These are phyloP conservation scores for Cyphomyrus discorhynchus DNA, from an alignment of 2,113 vertebrate genomes.

Conservation along the genomic window DNA sequence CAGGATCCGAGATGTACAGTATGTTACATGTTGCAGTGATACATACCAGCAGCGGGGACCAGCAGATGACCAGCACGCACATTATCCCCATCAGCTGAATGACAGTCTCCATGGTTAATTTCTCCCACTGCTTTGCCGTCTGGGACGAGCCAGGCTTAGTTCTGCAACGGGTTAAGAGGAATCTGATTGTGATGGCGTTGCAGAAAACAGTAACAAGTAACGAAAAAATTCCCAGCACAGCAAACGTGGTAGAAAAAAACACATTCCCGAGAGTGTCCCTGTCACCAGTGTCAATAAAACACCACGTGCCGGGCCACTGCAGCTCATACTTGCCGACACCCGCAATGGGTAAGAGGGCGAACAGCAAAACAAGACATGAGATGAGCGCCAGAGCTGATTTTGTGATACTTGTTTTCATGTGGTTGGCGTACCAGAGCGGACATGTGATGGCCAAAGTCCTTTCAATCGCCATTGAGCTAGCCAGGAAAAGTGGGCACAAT, in stretches of 20 bases:
- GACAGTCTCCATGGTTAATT: constrained; percentile 84
- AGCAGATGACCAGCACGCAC: constrained; percentile 86
- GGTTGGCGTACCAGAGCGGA: constrained; percentile 86
- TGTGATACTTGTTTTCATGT: constrained; percentile 77
- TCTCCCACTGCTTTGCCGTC: constrained; percentile 77
- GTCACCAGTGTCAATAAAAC: constrained; percentile 77
- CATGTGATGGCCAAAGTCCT: constrained; percentile 79
- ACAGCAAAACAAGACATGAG: constrained; percentile 65
- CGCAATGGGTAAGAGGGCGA: constrained; percentile 76
- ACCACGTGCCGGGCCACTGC: constrained; percentile 98
- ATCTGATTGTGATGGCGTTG: constrained; percentile 82
- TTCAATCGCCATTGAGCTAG: constrained; percentile 88
- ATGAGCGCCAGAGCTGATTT: constrained; percentile 63
- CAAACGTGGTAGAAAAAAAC: constrained; percentile 78
- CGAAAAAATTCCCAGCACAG: constrained; percentile 73
- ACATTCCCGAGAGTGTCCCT: constrained; percentile 49
- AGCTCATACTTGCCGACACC: constrained; percentile 75
- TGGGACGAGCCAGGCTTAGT: constrained; percentile 58
- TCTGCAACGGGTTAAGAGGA: constrained; percentile 74
- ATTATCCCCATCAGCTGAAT: constrained; percentile 89
- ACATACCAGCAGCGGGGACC: constrained; percentile 92
- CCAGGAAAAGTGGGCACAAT: constrained; percentile 81
- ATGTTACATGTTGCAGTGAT: neutral
- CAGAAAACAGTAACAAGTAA: constrained; percentile 75
- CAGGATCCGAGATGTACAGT: neutral